Conservation (phyloP, 2,888 invertebrate species). For the Oxytorus armatus region DNA sequence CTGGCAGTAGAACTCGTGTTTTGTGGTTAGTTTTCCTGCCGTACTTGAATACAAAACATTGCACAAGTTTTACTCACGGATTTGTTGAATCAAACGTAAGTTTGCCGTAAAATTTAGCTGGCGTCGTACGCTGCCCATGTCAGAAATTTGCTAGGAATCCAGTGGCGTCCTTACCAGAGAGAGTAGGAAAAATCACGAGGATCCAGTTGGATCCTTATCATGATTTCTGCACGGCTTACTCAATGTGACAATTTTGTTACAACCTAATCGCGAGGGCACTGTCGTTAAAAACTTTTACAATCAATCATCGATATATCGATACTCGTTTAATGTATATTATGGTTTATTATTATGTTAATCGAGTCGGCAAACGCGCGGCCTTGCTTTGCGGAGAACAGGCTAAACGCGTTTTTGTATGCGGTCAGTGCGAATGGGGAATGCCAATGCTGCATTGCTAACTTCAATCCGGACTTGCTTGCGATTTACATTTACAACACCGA, state of each 20-base stretch:
- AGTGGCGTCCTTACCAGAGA: no score
- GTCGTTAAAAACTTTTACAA: no score
- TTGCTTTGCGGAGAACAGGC: slow-evolving; percentile 47
- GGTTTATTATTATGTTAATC: slow-evolving; percentile 34
- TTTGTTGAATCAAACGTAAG: neutral
- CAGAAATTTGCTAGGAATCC: no score
- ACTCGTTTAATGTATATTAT: neutral
- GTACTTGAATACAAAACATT: neutral
- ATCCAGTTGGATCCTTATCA: no score
- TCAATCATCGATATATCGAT: neutral
- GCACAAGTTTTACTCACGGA: neutral
- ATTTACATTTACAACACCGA: slow-evolving; percentile 82
- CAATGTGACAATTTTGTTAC: no score
- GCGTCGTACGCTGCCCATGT: neutral
- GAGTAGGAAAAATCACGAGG: no score
- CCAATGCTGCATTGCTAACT: slow-evolving; percentile 39
- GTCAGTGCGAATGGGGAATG: slow-evolving; percentile 34
- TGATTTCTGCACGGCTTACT: no score
- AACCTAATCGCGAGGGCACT: no score
- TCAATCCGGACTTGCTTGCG: slow-evolving; percentile 42
- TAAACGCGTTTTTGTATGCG: slow-evolving; percentile 48
- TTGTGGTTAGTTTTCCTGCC: slow-evolving; percentile 30
- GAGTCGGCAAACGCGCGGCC: slow-evolving; percentile 46
- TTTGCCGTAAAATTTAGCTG: neutral
- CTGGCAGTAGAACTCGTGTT: slow-evolving; percentile 52